Conservation (phyloP, 2,888 invertebrate species). For the Chelonus formosanus region DNA sequence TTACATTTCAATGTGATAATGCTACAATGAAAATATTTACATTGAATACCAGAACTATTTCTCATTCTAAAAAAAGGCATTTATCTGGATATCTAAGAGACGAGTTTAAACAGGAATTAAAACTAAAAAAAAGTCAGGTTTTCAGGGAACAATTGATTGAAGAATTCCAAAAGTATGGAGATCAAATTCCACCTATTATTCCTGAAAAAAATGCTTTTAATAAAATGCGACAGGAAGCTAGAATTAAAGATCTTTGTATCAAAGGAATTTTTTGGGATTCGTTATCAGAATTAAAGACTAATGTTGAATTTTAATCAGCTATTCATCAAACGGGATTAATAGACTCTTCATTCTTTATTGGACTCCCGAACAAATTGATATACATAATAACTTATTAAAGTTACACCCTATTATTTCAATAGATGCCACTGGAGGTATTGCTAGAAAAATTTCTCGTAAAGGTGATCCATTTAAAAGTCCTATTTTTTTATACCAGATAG, state of each 20-base stretch:
- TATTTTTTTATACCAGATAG: slow-evolving; percentile 31
- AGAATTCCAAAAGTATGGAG: not conserved
- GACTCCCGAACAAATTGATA: slow-evolving; percentile 30
- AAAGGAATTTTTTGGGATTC: not conserved
- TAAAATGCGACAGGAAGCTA: not conserved
- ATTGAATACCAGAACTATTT: too few relatives aligned
- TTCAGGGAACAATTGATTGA: not conserved
- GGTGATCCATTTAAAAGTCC: slow-evolving; percentile 20
- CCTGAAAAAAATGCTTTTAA: not conserved
- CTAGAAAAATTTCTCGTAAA: slow-evolving; percentile 21
- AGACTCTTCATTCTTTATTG: slow-evolving; percentile 30
- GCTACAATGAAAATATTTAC: slow-evolving; percentile 1
- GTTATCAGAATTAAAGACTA: not conserved
- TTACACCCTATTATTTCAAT: slow-evolving; percentile 25
- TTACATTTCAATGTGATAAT: slow-evolving; percentile 3
- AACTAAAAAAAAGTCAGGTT: not conserved
- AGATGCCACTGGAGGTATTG: slow-evolving; percentile 32
- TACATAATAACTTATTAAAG: slow-evolving; percentile 29
- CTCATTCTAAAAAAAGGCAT: slow-evolving; percentile 1
- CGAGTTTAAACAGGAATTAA: not conserved
- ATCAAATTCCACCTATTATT: not conserved
- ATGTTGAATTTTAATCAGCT: not conserved
- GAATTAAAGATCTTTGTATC: not conserved
- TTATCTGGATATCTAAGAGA: not conserved
- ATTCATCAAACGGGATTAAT: not conserved